Conservation (phyloP, 2,797 vertebrate species). For the Nyctibius grandis region DNA sequence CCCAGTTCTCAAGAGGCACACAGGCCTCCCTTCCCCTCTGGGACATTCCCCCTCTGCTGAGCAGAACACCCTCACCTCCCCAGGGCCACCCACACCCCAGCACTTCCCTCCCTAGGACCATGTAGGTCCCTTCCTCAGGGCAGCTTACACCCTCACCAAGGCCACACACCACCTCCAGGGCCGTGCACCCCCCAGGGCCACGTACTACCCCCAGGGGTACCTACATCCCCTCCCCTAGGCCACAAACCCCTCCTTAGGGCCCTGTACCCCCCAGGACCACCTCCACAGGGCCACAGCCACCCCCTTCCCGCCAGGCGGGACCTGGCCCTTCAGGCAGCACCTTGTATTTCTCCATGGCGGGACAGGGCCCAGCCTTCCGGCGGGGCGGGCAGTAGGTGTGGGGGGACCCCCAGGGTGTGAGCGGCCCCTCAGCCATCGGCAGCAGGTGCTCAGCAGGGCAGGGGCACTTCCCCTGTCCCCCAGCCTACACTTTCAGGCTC, state of each 20-base stretch:
- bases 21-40: rapidly evolving
- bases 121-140: rapidly evolving
- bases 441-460: rapidly evolving
- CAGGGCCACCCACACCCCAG: rapidly evolving
- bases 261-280: neutral
- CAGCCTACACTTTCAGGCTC: rapidly evolving
- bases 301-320: rapidly evolving
- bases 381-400: rapidly evolving
- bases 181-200: rapidly evolving
- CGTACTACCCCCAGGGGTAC: rapidly evolving
- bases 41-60: neutral
- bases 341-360: neutral
- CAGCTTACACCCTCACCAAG: rapidly evolving
- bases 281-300: rapidly evolving
- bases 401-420: rapidly evolving
- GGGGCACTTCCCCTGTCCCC: rapidly evolving
- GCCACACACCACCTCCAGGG: rapidly evolving
- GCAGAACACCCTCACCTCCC: neutral
- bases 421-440: neutral
- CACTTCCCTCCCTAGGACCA: rapidly evolving
- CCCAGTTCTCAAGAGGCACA: rapidly evolving
- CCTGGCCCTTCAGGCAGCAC: rapidly evolving
- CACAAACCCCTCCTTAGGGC: neutral
- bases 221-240: neutral
- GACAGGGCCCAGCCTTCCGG: rapidly evolving